These are phyloP conservation scores for Pseudonaja textilis DNA, from an alignment of 2,113 vertebrate species.

Conservation along the genomic window DNA sequence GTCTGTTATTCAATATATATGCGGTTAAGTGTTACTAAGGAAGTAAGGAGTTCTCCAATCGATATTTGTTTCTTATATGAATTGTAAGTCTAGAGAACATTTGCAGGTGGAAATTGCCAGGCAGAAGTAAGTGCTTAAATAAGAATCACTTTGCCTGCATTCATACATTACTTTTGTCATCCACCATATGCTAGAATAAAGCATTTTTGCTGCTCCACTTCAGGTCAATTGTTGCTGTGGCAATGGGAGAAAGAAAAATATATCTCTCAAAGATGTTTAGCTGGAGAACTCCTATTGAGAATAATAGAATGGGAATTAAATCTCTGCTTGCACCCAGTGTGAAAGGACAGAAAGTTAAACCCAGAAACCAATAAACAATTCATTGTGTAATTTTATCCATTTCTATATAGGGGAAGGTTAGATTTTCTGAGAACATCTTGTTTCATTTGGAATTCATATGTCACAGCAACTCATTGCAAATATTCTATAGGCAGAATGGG, in stretches of 20 bases:
- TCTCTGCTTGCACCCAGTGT: conserved; percentile 37
- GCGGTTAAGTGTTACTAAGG: neutral
- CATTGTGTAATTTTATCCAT: conserved; percentile 48
- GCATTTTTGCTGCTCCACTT: conserved; percentile 20
- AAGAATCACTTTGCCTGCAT: neutral
- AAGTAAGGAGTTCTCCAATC: neutral
- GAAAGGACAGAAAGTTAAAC: conserved; percentile 26
- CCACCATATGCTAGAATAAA: neutral
- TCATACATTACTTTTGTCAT: neutral
- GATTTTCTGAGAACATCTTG: conserved; percentile 41
- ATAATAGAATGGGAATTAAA: conserved; percentile 47
- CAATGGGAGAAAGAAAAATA: conserved; percentile 21
- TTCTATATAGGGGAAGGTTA: conserved; percentile 40
- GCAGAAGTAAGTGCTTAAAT: neutral
- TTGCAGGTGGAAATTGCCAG: neutral
- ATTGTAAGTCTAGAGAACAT: neutral
- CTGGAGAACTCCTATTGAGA: conserved; percentile 34
- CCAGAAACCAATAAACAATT: conserved; percentile 33
- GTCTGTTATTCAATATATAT: neutral
- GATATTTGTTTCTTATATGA: neutral
- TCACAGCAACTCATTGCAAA: conserved; percentile 53
- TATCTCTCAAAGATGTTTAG: conserved; percentile 12
- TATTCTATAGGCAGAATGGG: conserved; percentile 41
- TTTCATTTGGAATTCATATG: conserved; percentile 57
- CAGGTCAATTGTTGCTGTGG: conserved; percentile 22